These are phyloP conservation scores for Dyspetes luteomarginatus DNA, from an alignment of 2,888 invertebrate species.

Conservation along the genomic window DNA sequence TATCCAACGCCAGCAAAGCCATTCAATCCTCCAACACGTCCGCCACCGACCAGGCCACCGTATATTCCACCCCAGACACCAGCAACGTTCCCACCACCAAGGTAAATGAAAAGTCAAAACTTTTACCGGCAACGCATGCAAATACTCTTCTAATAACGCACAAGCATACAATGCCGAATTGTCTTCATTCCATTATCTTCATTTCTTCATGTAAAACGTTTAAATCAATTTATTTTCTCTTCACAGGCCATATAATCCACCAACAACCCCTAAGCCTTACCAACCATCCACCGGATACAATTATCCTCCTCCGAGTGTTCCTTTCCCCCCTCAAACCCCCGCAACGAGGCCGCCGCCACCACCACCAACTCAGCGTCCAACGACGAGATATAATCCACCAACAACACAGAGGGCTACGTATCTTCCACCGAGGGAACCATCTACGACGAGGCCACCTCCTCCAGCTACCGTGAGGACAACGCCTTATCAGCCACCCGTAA, in stretches of 20 bases:
- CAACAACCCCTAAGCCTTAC: constrained; percentile 19
- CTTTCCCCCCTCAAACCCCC: constrained; percentile 58
- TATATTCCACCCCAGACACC: constrained; percentile 25
- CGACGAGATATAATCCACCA: constrained; percentile 19
- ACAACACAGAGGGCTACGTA: constrained; percentile 23
- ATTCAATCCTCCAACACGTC: constrained; percentile 36
- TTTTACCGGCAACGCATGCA: too few relatives aligned
- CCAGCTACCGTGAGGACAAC: constrained; percentile 54
- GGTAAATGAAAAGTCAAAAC: background rate
- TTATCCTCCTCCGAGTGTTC: constrained; percentile 55
- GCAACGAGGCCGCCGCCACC: background rate
- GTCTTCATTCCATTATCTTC: too few relatives aligned
- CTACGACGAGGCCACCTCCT: background rate
- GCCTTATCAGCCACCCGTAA: too few relatives aligned
- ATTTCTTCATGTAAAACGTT: background rate
- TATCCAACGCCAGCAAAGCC: constrained; percentile 42
- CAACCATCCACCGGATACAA: constrained; percentile 45
- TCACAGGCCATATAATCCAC: constrained; percentile 27
- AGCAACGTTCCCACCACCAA: constrained; percentile 27
- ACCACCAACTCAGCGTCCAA: constrained; percentile 35
- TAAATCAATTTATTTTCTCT: background rate
- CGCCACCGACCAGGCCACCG: constrained; percentile 43
- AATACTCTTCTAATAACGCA: too few relatives aligned
- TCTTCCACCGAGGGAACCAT: constrained; percentile 33
- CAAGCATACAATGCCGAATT: too few relatives aligned